phyloP scores from a whole-genome alignment of 2,797 vertebrate species.

The Loriculus beryllinus region DNA sequence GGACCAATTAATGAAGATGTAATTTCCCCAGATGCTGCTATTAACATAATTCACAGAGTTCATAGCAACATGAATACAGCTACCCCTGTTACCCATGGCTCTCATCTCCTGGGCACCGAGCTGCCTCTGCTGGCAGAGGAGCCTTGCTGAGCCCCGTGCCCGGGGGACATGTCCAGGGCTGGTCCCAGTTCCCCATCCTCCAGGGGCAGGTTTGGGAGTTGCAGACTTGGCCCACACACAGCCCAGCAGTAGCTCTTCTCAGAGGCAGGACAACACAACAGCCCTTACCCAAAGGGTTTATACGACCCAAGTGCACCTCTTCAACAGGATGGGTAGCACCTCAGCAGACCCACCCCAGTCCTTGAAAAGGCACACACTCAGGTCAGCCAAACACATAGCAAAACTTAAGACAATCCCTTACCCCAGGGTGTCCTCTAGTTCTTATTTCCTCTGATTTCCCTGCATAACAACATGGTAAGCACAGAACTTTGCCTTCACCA shows the following conservation, averaged over 20 bases:
- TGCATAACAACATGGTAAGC: fast-evolving
- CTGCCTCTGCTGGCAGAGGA: not conserved
- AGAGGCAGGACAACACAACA: not conserved
- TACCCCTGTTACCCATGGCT: constrained; percentile 32
- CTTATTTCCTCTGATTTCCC: not conserved
- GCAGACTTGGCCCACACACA: fast-evolving
- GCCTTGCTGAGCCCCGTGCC: not conserved
- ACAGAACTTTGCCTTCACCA: not conserved
- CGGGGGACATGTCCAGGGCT: not conserved
- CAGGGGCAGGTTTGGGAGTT: fast-evolving
- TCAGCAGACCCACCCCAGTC: not conserved
- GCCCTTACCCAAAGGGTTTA: fast-evolving
- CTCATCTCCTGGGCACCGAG: fast-evolving
- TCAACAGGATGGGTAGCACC: fast-evolving
- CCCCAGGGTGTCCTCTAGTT: not conserved
- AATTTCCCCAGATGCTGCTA: constrained; percentile 61
- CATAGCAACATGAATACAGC: constrained; percentile 44
- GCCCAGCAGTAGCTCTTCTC: not conserved
- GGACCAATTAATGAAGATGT: constrained; percentile 67
- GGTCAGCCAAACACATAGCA: fast-evolving
- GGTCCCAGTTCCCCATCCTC: fast-evolving
- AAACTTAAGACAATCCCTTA: not conserved
- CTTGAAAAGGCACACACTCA: fast-evolving
- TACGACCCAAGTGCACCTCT: fast-evolving
- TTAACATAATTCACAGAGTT: constrained; percentile 53